These are phyloP conservation scores for Dexiosoma caninum DNA, from an alignment of 2,888 invertebrate genomes.

Conservation along the genomic window DNA sequence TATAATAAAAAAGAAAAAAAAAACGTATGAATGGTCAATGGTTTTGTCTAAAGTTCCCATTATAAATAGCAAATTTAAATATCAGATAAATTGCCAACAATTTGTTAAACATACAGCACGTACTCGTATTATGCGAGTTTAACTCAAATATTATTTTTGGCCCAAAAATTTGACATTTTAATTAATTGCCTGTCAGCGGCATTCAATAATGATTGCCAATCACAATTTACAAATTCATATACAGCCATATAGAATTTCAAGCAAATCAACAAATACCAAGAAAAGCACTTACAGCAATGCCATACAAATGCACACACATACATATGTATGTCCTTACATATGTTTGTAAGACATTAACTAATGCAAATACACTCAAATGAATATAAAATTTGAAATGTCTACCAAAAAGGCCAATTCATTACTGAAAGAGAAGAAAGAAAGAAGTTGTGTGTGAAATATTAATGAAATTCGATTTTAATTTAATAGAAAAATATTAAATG, in stretches of 20 bases:
- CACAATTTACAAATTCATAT: slow-evolving; percentile 27
- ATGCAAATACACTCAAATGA: too few relatives aligned
- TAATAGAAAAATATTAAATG: too few relatives aligned
- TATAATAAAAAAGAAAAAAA: too few relatives aligned
- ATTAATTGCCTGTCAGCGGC: slow-evolving; percentile 61
- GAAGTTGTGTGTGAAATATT: neutral
- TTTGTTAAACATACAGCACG: neutral
- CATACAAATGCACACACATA: neutral
- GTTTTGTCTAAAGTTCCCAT: slow-evolving; percentile 19
- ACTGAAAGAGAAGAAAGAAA: neutral
- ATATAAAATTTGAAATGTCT: too few relatives aligned
- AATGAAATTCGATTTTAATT: too few relatives aligned
- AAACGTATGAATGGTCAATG: too few relatives aligned
- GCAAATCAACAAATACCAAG: neutral
- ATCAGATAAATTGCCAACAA: neutral
- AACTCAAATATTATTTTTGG: neutral
- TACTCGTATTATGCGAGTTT: too few relatives aligned
- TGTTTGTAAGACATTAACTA: too few relatives aligned
- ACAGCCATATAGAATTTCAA: neutral
- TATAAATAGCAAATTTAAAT: neutral
- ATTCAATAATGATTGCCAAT: slow-evolving; percentile 42
- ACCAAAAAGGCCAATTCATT: too few relatives aligned
- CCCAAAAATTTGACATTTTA: slow-evolving; percentile 46
- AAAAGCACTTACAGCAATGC: neutral
- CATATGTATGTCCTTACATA: too few relatives aligned